Conservation (phyloP, 2,113 vertebrate genomes). For the Myiagra hebetior region DNA sequence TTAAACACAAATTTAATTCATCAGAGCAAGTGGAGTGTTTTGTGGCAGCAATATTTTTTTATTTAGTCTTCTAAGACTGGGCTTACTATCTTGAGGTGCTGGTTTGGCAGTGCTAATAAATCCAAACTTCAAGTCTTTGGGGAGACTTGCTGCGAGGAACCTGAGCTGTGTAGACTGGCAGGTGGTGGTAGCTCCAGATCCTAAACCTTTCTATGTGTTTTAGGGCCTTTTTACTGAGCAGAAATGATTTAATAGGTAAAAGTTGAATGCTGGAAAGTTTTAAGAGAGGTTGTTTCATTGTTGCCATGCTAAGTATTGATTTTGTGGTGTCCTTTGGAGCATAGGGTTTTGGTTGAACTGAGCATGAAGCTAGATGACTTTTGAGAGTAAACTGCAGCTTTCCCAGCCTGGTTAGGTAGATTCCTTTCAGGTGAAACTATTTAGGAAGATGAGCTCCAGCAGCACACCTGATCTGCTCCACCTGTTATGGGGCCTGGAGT, state of each 20-base stretch:
- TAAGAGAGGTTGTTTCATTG: not conserved
- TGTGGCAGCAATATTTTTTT: not conserved
- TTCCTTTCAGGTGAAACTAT: not conserved
- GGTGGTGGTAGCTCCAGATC: not conserved
- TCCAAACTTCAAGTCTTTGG: not conserved
- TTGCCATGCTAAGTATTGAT: not conserved
- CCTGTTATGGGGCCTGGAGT: not conserved
- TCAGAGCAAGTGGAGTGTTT: not conserved
- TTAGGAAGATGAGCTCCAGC: not conserved
- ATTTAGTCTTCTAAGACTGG: not conserved
- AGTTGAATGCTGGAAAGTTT: not conserved
- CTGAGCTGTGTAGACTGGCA: not conserved
- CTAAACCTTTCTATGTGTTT: not conserved
- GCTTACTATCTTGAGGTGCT: not conserved
- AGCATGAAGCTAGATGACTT: not conserved
- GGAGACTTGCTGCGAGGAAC: rapidly evolving
- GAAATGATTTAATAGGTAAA: not conserved
- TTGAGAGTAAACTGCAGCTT: not conserved
- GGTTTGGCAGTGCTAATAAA: not conserved
- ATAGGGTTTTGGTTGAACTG: not conserved
- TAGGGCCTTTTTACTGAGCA: not conserved
- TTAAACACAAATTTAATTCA: not conserved
- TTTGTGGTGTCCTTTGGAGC: not conserved
- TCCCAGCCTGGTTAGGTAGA: rapidly evolving
- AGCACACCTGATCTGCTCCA: not conserved